These are phyloP conservation scores for Carassius auratus DNA, from an alignment of 2,113 vertebrate species.

Conservation along the genomic window DNA sequence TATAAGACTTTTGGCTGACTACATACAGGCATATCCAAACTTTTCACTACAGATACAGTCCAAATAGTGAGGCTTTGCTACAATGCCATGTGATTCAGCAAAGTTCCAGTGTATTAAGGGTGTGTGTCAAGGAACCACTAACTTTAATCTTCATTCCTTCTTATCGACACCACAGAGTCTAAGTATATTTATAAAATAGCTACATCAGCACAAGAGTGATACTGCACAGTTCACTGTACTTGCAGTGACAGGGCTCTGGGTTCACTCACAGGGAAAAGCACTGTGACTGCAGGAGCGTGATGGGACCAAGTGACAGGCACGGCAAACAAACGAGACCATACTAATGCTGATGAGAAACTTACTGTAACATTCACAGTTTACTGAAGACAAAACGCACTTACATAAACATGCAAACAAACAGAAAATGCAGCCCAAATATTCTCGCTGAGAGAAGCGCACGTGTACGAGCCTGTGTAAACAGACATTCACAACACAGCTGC, in stretches of 20 bases:
- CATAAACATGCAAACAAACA: conserved; percentile 23
- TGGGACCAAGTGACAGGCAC: conserved; percentile 53
- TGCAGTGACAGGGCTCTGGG: not conserved
- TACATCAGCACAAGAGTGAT: conserved; percentile 23
- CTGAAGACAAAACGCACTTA: conserved; percentile 53
- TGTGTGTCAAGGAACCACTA: not conserved
- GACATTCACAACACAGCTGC: conserved; percentile 37
- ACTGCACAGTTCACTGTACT: conserved; percentile 9
- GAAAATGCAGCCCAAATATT: not conserved
- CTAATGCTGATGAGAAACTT: conserved; percentile 3
- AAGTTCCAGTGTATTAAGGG: not conserved
- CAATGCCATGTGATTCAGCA: not conserved
- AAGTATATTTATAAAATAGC: conserved; percentile 1
- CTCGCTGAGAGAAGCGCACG: not conserved
- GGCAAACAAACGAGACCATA: not conserved
- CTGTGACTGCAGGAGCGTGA: not conserved
- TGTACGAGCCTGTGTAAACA: not conserved
- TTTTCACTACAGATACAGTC: not conserved
- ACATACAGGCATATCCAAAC: not conserved
- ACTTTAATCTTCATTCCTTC: conserved; percentile 1
- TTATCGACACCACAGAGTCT: not conserved
- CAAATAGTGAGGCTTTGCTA: not conserved
- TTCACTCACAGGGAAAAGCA: not conserved
- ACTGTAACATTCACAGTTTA: conserved; percentile 38
- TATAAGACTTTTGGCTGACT: not conserved